phyloP scores from a whole-genome alignment of 2,113 vertebrate genomes.

The Lamprologus speciosus region DNA sequence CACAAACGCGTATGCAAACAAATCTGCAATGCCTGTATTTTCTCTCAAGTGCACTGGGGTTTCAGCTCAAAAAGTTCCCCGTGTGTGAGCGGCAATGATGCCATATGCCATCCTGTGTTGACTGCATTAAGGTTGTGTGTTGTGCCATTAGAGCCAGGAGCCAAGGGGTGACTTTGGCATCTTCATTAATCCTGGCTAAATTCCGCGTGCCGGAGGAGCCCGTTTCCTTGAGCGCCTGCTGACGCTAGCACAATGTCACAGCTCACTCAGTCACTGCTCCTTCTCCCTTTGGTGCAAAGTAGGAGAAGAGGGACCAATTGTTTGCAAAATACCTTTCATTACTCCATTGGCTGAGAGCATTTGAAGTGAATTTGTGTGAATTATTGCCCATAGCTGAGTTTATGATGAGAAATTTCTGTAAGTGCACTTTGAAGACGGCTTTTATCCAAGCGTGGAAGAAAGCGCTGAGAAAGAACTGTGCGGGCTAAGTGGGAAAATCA shows the following conservation, averaged over 20 bases:
- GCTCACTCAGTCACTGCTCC: conserved; percentile 45
- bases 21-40: not conserved
- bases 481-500: not conserved
- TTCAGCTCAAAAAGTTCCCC: conserved; percentile 21
- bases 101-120: conserved; percentile 55
- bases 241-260: conserved; percentile 55
- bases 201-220: conserved; percentile 33
- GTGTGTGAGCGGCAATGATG: conserved; percentile 34
- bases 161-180: conserved; percentile 49
- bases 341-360: conserved; percentile 39
- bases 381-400: conserved; percentile 37
- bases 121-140: conserved; percentile 36
- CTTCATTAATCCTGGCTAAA: conserved; percentile 66
- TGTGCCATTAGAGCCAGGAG: conserved; percentile 50
- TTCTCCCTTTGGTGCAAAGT: conserved; percentile 16
- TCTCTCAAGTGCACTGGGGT: not conserved
- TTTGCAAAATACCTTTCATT: conserved; percentile 57
- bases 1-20: not conserved
- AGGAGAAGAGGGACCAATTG: conserved; percentile 40
- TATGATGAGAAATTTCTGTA: conserved; percentile 27
- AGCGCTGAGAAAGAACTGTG: not conserved
- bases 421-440: conserved; percentile 26
- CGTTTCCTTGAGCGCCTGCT: conserved; percentile 40
- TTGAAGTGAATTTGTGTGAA: conserved; percentile 37
- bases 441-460: conserved; percentile 18